phyloP scores from a whole-genome alignment of 1,140 invertebrate genomes.

The Papilio polyxenes region DNA sequence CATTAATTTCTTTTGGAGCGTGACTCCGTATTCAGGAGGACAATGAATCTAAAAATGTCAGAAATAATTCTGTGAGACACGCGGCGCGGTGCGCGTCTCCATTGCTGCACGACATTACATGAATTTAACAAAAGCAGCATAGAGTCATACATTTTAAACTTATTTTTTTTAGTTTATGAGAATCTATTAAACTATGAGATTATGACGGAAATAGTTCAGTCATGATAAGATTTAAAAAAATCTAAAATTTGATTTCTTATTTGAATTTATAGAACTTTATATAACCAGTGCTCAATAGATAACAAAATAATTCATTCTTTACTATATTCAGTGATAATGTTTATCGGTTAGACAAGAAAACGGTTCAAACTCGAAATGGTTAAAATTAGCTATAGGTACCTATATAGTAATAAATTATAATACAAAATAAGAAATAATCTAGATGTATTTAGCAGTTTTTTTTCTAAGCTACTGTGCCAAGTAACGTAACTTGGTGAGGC shows the following conservation, averaged over 20 bases:
- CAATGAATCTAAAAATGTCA: constrained; percentile 79
- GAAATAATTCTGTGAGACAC: constrained; percentile 80
- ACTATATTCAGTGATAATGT: too few relatives aligned
- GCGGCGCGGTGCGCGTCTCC: constrained; percentile 54
- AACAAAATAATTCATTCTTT: background rate
- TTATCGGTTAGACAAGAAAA: too few relatives aligned
- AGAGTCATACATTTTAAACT: background rate
- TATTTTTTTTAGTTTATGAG: background rate
- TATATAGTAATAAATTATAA: background rate
- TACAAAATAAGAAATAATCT: background rate
- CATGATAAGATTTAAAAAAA: too few relatives aligned
- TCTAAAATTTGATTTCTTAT: too few relatives aligned
- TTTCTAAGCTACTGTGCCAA: background rate
- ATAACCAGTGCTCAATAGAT: background rate
- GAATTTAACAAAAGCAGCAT: background rate
- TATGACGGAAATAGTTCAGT: background rate
- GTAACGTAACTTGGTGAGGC: constrained; percentile 1
- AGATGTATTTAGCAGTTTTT: background rate
- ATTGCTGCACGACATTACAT: constrained; percentile 50
- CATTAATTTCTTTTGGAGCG: constrained; percentile 80
- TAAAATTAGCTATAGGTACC: background rate
- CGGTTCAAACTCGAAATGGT: background rate
- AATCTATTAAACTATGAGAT: too few relatives aligned
- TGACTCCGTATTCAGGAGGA: constrained; percentile 74
- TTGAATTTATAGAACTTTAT: too few relatives aligned